Evolutionary conservation across 2,888 invertebrate species (phyloP), one percentile per base, ranked within the genome.

Genomic region (Cryptocephalus primarius): DNA sequence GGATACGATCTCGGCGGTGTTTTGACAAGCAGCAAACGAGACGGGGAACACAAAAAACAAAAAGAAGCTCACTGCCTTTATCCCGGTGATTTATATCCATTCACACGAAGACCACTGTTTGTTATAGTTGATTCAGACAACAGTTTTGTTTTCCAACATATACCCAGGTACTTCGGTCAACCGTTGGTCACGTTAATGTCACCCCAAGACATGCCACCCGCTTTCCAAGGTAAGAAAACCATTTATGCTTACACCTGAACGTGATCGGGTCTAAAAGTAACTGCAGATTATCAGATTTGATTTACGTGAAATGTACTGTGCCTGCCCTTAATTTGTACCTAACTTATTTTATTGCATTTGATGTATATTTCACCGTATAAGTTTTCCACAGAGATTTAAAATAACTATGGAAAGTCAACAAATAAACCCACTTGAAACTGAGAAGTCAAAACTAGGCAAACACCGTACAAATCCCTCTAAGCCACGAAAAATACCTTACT

Each of bases 61-160:
- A 86, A 83, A 66, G 85, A 86, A 64, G 78, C 77, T 40, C 83
- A 84, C 66, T 85, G 88, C 67, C 75, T 96, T 54, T 90, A 94
- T 69, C 95, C 95, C 32, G 94, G 92, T 50, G 96, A 96, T 71
- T 72, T 96, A 52, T 87, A 88, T 68, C 89, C 94, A 1, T 95
- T 88, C 73, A 91, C 92, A 12, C 79, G 96, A 59, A 84, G 89
- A 63, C 95, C 96, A 33, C 76, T 95, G 51, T 92, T 95, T 73
- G 78, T 95, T 49, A 87, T 96, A 54, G 85, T 96, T 56, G 96
- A 96, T 70, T 94, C 94, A 55, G 91, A 94, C 73, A 95, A 94
- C 74, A 92, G 92, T 63, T 86, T 85, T 69, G 87, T 89, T 55
- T 92, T 91, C 73, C 85, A 90, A 75, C 85, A 89, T 67, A 85